Percentiles rank a stretch among this genome's conserved stretches.
These are phyloP conservation scores for Alcedo atthis DNA, from an alignment of 2,797 vertebrate genomes.

Conservation along the genomic window DNA sequence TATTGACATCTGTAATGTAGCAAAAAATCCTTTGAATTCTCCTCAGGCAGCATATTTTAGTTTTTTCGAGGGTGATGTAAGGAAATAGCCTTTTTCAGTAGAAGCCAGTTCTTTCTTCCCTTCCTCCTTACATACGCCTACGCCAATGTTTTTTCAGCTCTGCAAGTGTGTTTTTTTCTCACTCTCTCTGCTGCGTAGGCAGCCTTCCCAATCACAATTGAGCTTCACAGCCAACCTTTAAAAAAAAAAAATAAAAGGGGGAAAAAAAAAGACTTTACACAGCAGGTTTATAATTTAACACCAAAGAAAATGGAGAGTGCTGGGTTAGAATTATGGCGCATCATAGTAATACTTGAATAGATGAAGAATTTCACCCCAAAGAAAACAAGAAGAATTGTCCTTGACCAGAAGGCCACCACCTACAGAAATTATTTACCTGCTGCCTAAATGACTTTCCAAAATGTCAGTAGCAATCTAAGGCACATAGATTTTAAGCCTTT, in stretches of 20 bases:
- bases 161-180: constrained; percentile 64
- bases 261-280: background rate
- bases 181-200: constrained; percentile 55
- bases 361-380: background rate
- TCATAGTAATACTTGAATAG: background rate
- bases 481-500: background rate
- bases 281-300: constrained; percentile 57
- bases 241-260: background rate
- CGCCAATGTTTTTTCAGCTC: constrained; percentile 49
- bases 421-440: background rate
- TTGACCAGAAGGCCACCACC: background rate
- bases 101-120: background rate
- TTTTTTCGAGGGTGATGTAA: background rate
- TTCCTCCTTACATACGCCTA: constrained; percentile 1
- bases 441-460: background rate
- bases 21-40: background rate
- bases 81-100: constrained; percentile 38
- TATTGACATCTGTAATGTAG: background rate
- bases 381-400: background rate
- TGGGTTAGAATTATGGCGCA: background rate
- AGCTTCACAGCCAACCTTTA: constrained; percentile 48
- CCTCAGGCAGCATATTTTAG: background rate
- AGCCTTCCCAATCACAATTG: constrained; percentile 59
- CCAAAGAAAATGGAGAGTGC: constrained; percentile 17
- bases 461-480: background rate